These are phyloP conservation scores for Hanleya hanleyi DNA, from an alignment of 2,888 invertebrate species.

Conservation along the genomic window DNA sequence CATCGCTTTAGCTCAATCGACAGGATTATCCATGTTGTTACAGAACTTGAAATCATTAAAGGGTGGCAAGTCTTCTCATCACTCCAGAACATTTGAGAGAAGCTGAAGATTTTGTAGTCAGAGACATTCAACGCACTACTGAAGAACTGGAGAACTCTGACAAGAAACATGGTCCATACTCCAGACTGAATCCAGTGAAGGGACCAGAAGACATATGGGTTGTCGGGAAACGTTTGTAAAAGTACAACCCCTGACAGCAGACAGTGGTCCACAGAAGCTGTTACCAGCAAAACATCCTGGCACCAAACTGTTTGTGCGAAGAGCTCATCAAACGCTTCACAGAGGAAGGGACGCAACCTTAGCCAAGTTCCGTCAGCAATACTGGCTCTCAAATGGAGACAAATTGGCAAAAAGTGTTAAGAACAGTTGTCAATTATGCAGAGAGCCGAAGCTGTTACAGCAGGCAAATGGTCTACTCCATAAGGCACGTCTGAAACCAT, in stretches of 20 bases:
- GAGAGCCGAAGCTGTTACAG: no score
- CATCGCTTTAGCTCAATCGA: neutral
- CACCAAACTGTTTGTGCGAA: constrained; percentile 3
- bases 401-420: neutral
- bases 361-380: constrained; percentile 9
- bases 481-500: no score
- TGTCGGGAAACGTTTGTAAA: constrained; percentile 7
- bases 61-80: neutral
- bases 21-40: neutral
- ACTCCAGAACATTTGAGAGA: neutral
- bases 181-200: neutral
- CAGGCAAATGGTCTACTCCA: no score
- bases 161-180: neutral
- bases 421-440: constrained; percentile 10
- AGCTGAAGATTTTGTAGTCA: constrained; percentile 7
- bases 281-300: neutral
- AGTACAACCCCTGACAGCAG: constrained; percentile 8
- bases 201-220: constrained; percentile 8
- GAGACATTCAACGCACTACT: neutral
- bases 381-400: constrained; percentile 8
- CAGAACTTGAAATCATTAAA: neutral
- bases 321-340: constrained; percentile 9
- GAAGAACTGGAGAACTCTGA: neutral
- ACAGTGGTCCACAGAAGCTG: neutral
- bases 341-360: constrained; percentile 9